These are phyloP conservation scores for Ctenomys sociabilis DNA, from an alignment of 2,113 vertebrate genomes.

Conservation along the genomic window DNA sequence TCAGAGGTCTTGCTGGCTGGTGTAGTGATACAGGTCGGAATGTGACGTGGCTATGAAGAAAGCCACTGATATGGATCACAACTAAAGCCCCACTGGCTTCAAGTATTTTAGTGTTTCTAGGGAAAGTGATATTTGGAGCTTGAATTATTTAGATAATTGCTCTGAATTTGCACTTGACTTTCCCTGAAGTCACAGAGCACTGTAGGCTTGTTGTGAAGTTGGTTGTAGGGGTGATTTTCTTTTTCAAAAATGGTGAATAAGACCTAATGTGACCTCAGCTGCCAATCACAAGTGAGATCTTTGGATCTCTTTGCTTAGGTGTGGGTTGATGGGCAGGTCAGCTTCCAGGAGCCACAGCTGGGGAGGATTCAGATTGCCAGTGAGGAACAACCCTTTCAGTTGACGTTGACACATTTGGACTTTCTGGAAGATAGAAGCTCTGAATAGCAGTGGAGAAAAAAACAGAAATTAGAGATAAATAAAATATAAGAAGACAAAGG, in stretches of 20 bases:
- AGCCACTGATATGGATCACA: not conserved
- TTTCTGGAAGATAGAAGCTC: not conserved
- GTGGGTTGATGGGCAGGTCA: not conserved
- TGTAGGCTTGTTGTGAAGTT: not conserved
- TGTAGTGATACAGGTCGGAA: not conserved
- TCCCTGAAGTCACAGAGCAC: constrained; percentile 35
- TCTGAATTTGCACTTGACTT: not conserved
- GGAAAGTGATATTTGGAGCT: constrained; percentile 46
- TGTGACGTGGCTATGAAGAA: not conserved
- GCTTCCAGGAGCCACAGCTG: not conserved
- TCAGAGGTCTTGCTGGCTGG: not conserved
- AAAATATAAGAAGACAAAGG: constrained; percentile 65
- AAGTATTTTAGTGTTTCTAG: constrained; percentile 55
- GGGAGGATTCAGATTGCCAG: not conserved
- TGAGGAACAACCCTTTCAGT: constrained; percentile 46
- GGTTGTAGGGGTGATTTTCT: constrained; percentile 28
- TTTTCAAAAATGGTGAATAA: constrained; percentile 41
- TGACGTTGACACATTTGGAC: constrained; percentile 29
- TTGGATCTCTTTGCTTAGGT: not conserved
- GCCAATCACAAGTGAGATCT: constrained; percentile 53
- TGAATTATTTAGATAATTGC: constrained; percentile 76
- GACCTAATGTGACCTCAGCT: not conserved
- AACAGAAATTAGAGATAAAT: constrained; percentile 42
- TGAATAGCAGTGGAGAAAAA: constrained; percentile 51
- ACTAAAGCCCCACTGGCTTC: not conserved